Base-by-base conservation (phyloP, 2,888 invertebrate genomes). In the Dione vanillae region DNA sequence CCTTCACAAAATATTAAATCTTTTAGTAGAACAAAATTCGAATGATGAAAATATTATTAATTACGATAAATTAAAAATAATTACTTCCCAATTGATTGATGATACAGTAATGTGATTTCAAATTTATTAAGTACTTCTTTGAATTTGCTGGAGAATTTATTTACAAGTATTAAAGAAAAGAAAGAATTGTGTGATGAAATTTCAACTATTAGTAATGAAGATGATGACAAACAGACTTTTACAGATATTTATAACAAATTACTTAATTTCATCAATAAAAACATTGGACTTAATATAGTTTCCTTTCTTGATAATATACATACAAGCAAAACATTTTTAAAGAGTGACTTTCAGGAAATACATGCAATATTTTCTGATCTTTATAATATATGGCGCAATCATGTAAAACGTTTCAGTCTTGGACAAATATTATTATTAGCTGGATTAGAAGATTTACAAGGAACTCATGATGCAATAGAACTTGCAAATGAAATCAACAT, bases 391-490 rank as follows among this genome's bases (percentile, higher is more conserved):
- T 91, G 88, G 85, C 88, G 90, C 74, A 79, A 83, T 69, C 92
- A 91, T 76, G 86, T 90, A 74, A 67, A 87, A 65, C 87, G 92
- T 14, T 80, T 85, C 35, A 87, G 85, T 67, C 80, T 86, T 16
- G 88, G 85, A 27, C 89, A 89, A 76, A 89, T 87, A 71, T 76
- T 92, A 40, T 88, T 87, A 5, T 82, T 88, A 62, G 83, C 88
- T n/a, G 85, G 86, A 43, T 87, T 92, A 7, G 92, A 92, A 81
- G 90, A 91, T 76, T 78, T 91, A 40, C 77, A 89, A 14, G 87
- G 87, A 35, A 85, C 67, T 72, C 79, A 92, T 72, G 92, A 92
- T 78, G 70, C 79, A 5, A 70, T 80, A 9, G 85, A 92, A 76
- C 79, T 87, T 49, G 79, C 85, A 12, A 85, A 84, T 74, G 92